Conservation (phyloP, 2,113 vertebrate species). For the Pachyramphus minor region DNA sequence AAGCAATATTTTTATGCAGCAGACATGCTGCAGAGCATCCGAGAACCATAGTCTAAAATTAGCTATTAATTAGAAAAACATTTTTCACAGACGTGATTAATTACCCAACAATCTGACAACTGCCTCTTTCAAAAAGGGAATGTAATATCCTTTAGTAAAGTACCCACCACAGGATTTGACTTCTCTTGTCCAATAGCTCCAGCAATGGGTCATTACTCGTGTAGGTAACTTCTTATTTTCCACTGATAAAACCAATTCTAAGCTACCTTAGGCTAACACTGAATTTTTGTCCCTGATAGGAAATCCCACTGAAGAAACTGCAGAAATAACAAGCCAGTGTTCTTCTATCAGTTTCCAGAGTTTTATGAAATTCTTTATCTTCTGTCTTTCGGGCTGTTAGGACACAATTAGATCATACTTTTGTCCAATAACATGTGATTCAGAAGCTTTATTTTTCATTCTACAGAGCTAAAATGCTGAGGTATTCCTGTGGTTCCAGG, state of each 20-base stretch:
- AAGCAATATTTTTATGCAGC: slow-evolving; percentile 43
- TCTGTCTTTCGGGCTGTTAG: neutral
- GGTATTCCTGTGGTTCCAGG: neutral
- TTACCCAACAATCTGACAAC: slow-evolving; percentile 12
- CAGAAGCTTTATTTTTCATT: neutral
- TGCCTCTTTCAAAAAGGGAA: neutral
- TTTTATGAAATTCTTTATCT: neutral
- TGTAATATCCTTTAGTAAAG: neutral
- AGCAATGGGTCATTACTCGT: neutral
- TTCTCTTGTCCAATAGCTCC: neutral
- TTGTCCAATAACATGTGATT: neutral
- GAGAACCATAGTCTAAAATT: neutral
- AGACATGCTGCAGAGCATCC: neutral
- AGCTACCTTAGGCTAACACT: neutral
- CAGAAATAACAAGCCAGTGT: neutral
- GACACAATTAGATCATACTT: neutral
- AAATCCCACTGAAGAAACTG: neutral
- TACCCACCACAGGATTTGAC: neutral
- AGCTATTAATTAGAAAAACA: slow-evolving; percentile 54
- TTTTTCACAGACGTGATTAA: slow-evolving; percentile 18
- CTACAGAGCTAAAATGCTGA: neutral
- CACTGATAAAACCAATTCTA: neutral
- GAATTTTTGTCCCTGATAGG: neutral
- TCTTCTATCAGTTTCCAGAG: neutral
- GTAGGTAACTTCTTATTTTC: neutral